Percentiles rank a stretch among this genome's conserved stretches.
Evolutionary conservation across 2,797 vertebrate genomes (phyloP).

Genomic region (Myotis vivesi): DNA sequence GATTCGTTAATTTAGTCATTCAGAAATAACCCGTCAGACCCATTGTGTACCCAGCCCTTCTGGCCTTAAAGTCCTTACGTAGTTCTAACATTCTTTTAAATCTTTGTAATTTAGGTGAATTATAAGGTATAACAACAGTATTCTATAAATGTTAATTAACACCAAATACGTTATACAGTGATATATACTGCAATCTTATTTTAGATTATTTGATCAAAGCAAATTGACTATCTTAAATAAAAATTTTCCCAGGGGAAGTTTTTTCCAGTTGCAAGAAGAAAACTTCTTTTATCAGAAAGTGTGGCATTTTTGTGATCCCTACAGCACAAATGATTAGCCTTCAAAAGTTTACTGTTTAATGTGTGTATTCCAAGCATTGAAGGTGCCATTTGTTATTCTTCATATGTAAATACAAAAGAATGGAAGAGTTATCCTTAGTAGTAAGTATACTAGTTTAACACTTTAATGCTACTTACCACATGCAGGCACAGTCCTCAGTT

Average conservation of each 20-base stretch:
- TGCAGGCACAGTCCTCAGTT: background rate
- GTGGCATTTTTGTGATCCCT: background rate
- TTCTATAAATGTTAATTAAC: background rate
- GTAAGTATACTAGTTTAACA: background rate
- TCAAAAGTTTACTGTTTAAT: background rate
- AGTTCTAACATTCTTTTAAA: background rate
- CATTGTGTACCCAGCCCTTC: background rate
- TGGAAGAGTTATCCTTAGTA: background rate
- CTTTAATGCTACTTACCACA: background rate
- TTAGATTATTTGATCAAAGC: background rate
- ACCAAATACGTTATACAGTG: background rate
- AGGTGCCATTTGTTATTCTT: background rate
- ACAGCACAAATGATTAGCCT: background rate
- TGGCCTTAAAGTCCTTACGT: background rate
- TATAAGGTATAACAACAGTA: background rate
- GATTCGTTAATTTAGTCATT: background rate
- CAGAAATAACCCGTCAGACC: background rate
- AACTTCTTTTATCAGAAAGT: background rate
- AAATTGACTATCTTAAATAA: background rate
- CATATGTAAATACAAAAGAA: background rate
- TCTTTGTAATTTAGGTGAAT: background rate
- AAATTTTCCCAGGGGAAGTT: background rate
- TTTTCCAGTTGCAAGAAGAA: background rate
- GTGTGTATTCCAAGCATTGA: background rate
- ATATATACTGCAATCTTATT: background rate